phyloP scores from a whole-genome alignment of 2,113 vertebrate genomes.

The Cheilinus undulatus region DNA sequence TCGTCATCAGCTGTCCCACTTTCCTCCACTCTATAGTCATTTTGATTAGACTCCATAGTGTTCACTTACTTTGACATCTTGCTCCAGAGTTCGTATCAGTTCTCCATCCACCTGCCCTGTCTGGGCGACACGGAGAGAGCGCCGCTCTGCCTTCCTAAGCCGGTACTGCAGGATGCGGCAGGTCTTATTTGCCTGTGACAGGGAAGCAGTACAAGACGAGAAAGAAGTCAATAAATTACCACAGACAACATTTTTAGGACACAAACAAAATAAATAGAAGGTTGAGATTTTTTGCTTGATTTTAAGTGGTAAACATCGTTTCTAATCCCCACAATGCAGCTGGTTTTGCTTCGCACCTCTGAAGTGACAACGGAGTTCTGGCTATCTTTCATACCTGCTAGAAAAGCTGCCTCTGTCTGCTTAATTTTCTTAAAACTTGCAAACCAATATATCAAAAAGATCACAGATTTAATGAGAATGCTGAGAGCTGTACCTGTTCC shows the following conservation, averaged over 20 bases:
- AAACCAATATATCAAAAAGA: background rate
- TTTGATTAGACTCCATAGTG: background rate
- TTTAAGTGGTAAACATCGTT: too few relatives aligned
- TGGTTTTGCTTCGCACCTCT: too few relatives aligned
- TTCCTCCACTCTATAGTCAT: background rate
- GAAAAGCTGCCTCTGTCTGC: too few relatives aligned
- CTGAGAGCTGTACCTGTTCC: slow-evolving; percentile 83
- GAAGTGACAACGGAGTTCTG: too few relatives aligned
- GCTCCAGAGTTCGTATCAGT: slow-evolving; percentile 94
- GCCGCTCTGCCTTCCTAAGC: slow-evolving; percentile 94
- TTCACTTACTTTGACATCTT: slow-evolving; percentile 93
- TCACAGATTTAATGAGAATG: background rate
- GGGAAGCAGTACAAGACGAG: background rate
- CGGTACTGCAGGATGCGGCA: slow-evolving; percentile 98
- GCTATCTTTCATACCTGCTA: too few relatives aligned
- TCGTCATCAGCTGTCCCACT: background rate
- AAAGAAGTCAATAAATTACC: background rate
- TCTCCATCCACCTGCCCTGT: slow-evolving; percentile 96
- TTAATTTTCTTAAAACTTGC: too few relatives aligned
- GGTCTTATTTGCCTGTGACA: slow-evolving; percentile 90
- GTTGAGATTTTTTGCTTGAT: too few relatives aligned
- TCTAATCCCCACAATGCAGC: too few relatives aligned
- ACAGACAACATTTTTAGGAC: too few relatives aligned
- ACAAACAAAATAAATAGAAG: too few relatives aligned
- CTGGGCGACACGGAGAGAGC: slow-evolving; percentile 94